These are phyloP conservation scores for Pygoscelis antarcticus DNA, from an alignment of 2,113 vertebrate genomes.

Conservation along the genomic window DNA sequence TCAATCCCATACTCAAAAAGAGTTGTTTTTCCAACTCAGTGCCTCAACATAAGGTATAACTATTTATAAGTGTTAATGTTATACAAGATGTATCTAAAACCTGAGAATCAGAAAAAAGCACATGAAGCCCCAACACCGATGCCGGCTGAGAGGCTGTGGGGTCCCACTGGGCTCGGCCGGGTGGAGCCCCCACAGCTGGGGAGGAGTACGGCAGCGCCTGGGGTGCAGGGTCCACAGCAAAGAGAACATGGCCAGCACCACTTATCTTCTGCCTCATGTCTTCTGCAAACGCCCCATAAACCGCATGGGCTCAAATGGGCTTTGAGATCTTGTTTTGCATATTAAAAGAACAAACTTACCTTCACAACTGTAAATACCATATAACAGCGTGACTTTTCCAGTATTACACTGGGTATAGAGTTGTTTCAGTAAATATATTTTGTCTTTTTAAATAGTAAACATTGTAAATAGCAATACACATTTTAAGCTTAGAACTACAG, in stretches of 20 bases:
- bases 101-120: fast-evolving
- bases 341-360: neutral
- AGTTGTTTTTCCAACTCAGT: neutral
- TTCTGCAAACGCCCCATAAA: neutral
- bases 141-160: neutral
- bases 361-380: fast-evolving
- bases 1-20: too few relatives aligned
- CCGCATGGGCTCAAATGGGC: fast-evolving
- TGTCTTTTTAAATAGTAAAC: neutral
- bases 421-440: neutral
- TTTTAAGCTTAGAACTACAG: neutral
- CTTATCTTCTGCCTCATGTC: fast-evolving
- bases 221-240: neutral
- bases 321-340: fast-evolving
- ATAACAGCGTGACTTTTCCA: fast-evolving
- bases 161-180: fast-evolving
- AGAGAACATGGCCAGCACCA: neutral
- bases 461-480: neutral
- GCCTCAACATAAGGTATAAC: fast-evolving
- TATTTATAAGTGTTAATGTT: fast-evolving
- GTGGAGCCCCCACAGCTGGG: too few relatives aligned
- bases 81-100: fast-evolving
- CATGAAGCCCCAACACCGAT: fast-evolving
- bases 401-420: fast-evolving
- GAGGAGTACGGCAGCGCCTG: neutral